Evolutionary conservation across 2,888 invertebrate genomes (phyloP), one percentile per base, ranked within the genome.

Genomic region (Brachyptera putata): DNA sequence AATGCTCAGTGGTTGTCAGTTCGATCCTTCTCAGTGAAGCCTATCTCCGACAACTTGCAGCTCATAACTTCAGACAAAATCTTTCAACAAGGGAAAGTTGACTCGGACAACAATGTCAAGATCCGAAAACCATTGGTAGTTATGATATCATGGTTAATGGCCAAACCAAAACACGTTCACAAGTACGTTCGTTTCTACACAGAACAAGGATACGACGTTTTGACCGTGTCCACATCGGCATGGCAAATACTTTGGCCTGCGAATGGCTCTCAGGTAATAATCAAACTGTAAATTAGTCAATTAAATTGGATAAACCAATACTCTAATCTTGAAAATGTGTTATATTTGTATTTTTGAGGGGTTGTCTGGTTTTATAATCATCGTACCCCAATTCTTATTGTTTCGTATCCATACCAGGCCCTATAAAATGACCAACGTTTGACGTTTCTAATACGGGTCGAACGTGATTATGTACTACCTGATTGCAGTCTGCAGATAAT

Each of bases 31-130:
- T 49, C 56, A 26, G 56, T 57, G 13, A 60, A 85, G 68, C 84
- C 84, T 69, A 77, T 86, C 64, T 84, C 85, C 61, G 86, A 85
- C 73, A 86, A 85, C 66, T 80, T 86, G 66, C 84, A 84, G 66
- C 79, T 84, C 67, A 82, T 84, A 69, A 81, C 81, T 67, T 81
- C 80, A 61, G 81, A 81, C 50, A 80, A 58, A 74, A 78, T 24
- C 16, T 49, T 60, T 18, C 21, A 26, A 39, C n/a, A 57, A 7
- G 60, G 57, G 4, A 60, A 60, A 37, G 57, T 55, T 36, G 16
- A 43, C 9, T n/a, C 30, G 24, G 50, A 39, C 24, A 41, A 30
- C 21, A 25, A 41, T 24, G 57, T 37, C 41, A 50, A 60, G 21
- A 50, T 56, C 11, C 36, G 25, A 34, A 60, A 58, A n/a, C 76